Conservation (phyloP, 2,113 vertebrate genomes). For the Mystacornis crossleyi region DNA sequence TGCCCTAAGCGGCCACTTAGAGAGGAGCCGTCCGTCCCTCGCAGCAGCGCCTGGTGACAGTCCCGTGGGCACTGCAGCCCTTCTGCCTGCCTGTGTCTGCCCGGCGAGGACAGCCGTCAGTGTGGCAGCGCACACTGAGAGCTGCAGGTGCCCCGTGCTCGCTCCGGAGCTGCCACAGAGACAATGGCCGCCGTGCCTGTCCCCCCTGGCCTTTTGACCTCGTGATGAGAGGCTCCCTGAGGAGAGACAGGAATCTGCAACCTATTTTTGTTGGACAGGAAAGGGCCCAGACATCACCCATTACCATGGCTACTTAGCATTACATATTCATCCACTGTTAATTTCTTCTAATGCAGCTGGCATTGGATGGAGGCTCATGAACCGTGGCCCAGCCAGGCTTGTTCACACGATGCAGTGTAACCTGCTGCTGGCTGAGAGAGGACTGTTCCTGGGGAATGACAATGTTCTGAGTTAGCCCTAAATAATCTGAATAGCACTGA, state of each 20-base stretch:
- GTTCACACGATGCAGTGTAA: neutral
- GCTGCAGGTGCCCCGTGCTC: neutral
- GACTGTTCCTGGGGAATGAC: neutral
- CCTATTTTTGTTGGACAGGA: neutral
- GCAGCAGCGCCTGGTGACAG: too few species aligned
- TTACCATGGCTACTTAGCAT: neutral
- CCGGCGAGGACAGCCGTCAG: neutral
- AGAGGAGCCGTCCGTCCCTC: accelerated
- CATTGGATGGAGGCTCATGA: neutral
- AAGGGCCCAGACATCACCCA: neutral
- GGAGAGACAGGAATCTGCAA: neutral
- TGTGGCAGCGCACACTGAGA: accelerated
- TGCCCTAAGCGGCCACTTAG: accelerated
- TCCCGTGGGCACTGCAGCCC: accelerated
- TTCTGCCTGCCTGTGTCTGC: neutral
- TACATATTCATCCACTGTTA: accelerated
- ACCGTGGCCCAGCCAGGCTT: accelerated
- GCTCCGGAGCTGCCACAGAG: too few species aligned
- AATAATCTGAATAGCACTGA: neutral
- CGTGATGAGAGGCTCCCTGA: neutral
- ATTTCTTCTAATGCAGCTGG: neutral
- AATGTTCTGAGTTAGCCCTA: neutral
- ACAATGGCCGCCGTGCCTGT: accelerated
- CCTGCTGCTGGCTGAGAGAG: neutral
- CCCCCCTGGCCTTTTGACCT: too few species aligned